phyloP scores from a whole-genome alignment of 2,888 invertebrate genomes.

The Achlya flavicornis region DNA sequence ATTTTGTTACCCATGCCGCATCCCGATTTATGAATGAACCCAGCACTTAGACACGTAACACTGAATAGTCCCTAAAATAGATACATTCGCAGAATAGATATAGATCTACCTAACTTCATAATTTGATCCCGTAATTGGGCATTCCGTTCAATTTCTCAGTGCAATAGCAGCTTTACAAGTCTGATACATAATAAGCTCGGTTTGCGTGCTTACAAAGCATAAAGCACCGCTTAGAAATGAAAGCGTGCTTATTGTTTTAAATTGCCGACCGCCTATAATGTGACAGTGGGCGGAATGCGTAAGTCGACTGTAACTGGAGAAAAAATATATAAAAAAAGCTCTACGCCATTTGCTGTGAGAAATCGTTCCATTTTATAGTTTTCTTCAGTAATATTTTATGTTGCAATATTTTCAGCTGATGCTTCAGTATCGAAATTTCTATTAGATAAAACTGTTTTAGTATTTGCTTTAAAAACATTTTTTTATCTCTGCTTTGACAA shows the following conservation, averaged over 20 bases:
- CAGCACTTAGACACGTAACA: no score
- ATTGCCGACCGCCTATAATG: conserved; percentile 74
- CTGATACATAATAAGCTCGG: conserved; percentile 34
- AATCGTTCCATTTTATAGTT: neutral
- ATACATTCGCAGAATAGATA: no score
- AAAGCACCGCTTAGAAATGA: conserved; percentile 69
- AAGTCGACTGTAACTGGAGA: conserved; percentile 33
- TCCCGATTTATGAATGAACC: no score
- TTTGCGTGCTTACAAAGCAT: conserved; percentile 69
- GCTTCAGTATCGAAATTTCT: neutral
- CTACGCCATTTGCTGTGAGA: neutral
- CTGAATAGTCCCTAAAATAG: no score
- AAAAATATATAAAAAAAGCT: conserved; percentile 20
- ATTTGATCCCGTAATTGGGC: neutral
- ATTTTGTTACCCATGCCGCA: no score
- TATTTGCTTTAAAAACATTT: neutral
- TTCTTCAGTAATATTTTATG: neutral
- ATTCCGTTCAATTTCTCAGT: neutral
- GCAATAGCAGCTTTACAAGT: conserved; percentile 28
- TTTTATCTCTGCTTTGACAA: conserved; percentile 1
- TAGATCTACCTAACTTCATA: neutral
- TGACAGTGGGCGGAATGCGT: conserved; percentile 71
- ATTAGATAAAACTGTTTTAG: neutral
- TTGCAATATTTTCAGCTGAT: conserved; percentile 1
- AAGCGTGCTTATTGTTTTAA: conserved; percentile 81